These are phyloP conservation scores for Pseudomyrmex concolor DNA, from an alignment of 1,140 invertebrate genomes.

Conservation along the genomic window DNA sequence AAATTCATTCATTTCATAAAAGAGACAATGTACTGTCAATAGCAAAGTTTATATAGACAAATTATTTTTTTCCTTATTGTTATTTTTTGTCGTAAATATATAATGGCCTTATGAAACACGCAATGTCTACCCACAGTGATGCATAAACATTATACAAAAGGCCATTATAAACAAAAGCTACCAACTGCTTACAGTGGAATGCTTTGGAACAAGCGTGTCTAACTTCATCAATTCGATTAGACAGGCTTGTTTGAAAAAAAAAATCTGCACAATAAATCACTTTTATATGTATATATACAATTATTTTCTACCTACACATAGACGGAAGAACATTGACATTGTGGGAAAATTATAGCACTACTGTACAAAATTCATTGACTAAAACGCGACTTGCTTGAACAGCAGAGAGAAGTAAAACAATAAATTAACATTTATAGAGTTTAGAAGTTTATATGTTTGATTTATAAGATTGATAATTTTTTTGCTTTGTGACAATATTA, in stretches of 20 bases:
- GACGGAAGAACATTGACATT: constrained; percentile 75
- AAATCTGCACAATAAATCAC: constrained; percentile 73
- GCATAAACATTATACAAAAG: constrained; percentile 46
- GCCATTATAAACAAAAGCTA: constrained; percentile 73
- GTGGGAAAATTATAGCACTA: constrained; percentile 41
- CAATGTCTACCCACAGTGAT: not conserved
- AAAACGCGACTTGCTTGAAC: constrained; percentile 41
- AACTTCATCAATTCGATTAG: constrained; percentile 30
- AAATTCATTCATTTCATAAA: constrained; percentile 70
- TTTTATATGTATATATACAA: constrained; percentile 81
- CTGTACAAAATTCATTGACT: constrained; percentile 1
- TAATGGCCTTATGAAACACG: constrained; percentile 47
- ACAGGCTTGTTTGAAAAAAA: constrained; percentile 19
- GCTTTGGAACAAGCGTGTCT: constrained; percentile 68
- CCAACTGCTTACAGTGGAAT: constrained; percentile 77
- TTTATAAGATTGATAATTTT: not conserved
- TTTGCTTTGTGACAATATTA: not conserved
- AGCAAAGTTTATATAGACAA: constrained; percentile 71
- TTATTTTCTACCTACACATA: constrained; percentile 78
- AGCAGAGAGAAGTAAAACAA: constrained; percentile 54
- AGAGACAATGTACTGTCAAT: constrained; percentile 70
- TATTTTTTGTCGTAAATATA: constrained; percentile 66
- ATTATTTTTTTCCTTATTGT: constrained; percentile 53
- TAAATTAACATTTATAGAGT: constrained; percentile 58
- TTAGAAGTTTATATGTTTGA: not conserved